Evolutionary conservation across 2,113 vertebrate species (phyloP).

Genomic region (Menidia beryllina): DNA sequence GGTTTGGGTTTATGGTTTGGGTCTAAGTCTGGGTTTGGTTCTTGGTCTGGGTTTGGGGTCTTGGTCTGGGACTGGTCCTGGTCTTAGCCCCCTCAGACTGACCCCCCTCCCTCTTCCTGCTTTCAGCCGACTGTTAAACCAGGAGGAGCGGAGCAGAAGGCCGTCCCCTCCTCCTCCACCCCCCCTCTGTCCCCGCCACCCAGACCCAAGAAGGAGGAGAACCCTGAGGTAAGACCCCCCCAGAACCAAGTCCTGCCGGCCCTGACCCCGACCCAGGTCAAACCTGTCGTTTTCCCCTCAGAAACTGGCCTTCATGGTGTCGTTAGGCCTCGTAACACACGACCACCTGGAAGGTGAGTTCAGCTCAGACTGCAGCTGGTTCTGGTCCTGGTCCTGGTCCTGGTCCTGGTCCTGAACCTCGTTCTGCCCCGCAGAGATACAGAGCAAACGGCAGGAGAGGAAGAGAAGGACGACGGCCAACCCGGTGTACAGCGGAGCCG

Average conservation of each 20-base stretch:
- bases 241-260: too few species aligned
- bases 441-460: conserved; percentile 96
- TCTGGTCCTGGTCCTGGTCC: background rate
- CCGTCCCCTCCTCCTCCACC: conserved; percentile 83
- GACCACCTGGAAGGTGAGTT: conserved; percentile 95
- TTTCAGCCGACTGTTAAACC: conserved; percentile 86
- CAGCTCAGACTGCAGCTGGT: background rate
- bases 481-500: conserved; percentile 96
- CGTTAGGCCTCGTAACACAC: conserved; percentile 94
- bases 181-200: conserved; percentile 83
- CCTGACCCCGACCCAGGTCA: too few species aligned
- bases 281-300: conserved; percentile 51
- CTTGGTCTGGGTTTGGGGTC: too few species aligned
- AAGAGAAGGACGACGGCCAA: conserved; percentile 99
- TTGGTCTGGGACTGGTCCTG: too few species aligned
- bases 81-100: background rate
- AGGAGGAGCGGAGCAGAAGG: conserved; percentile 88
- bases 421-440: conserved; percentile 88
- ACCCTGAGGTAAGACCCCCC: conserved; percentile 87
- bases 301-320: conserved; percentile 99
- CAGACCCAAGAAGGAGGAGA: conserved; percentile 94
- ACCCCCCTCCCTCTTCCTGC: background rate
- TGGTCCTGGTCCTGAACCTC: background rate
- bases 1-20: too few species aligned
- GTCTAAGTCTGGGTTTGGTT: too few species aligned